Percentiles rank a stretch among this genome's conserved stretches.
These are phyloP conservation scores for Hemibagrus guttatus DNA, from an alignment of 2,797 vertebrate species.

Conservation along the genomic window DNA sequence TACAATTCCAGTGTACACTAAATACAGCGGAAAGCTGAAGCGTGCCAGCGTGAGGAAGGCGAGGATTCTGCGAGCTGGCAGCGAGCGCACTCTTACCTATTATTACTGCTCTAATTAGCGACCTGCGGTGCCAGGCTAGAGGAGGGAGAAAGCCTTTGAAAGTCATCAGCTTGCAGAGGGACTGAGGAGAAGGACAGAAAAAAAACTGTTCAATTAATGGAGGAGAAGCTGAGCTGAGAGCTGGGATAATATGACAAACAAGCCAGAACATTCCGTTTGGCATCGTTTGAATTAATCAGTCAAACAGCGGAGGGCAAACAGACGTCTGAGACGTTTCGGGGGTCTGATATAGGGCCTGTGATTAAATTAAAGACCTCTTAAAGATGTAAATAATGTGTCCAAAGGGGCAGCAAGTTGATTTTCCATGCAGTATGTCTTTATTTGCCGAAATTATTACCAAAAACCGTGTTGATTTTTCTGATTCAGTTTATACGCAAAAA, in stretches of 20 bases:
- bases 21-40: not conserved
- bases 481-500: not conserved
- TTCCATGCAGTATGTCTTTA: not conserved
- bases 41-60: not conserved
- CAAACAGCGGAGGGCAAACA: slow-evolving; percentile 72
- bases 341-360: slow-evolving; percentile 69
- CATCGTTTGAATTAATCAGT: slow-evolving; percentile 80
- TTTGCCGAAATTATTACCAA: not conserved
- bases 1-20: not conserved
- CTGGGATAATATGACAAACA: slow-evolving; percentile 75
- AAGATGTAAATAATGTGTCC: slow-evolving; percentile 62
- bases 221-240: slow-evolving; percentile 56
- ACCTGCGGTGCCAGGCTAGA: slow-evolving; percentile 45
- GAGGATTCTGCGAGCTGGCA: slow-evolving; percentile 36
- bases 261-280: slow-evolving; percentile 82
- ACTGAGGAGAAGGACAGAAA: slow-evolving; percentile 34
- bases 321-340: slow-evolving; percentile 71
- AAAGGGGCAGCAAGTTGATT: slow-evolving; percentile 20
- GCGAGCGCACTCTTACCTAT: slow-evolving; percentile 55
- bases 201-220: slow-evolving; percentile 48
- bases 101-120: slow-evolving; percentile 55
- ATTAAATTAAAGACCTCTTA: slow-evolving; percentile 80
- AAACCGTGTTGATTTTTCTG: not conserved
- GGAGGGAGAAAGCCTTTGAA: slow-evolving; percentile 49
- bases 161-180: slow-evolving; percentile 46